A percentile compares a stretch with the other conserved stretches of the same genome.
phyloP scores from a whole-genome alignment of 2,888 invertebrate species.

The Trisateles emortualis region DNA sequence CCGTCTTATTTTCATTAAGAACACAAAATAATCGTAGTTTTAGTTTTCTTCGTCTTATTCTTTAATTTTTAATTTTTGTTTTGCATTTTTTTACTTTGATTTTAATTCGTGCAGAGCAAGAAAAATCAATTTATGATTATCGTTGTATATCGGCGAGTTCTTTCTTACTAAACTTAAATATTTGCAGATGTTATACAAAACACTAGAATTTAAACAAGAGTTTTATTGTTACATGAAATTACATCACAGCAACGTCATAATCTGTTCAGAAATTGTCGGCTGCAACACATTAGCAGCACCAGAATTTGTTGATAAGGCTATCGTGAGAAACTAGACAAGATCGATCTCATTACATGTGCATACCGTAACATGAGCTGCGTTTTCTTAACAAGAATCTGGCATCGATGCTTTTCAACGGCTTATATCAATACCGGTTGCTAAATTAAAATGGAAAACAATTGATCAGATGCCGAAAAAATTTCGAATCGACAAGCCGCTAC shows the following conservation, averaged over 20 bases:
- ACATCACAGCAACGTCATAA: slow-evolving; percentile 5
- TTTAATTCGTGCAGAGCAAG: slow-evolving; percentile 1
- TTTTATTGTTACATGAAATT: not conserved
- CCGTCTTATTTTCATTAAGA: not conserved
- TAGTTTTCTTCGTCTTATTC: not conserved
- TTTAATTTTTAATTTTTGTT: not conserved
- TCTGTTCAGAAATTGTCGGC: not conserved
- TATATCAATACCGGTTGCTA: slow-evolving; percentile 44
- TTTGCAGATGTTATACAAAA: slow-evolving; percentile 1
- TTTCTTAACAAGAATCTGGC: slow-evolving; percentile 29
- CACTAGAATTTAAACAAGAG: not conserved
- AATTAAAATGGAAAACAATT: slow-evolving; percentile 38
- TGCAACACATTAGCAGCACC: not conserved
- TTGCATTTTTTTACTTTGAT: not conserved
- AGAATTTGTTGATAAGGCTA: slow-evolving; percentile 12
- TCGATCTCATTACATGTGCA: slow-evolving; percentile 19
- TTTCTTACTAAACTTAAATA: not conserved
- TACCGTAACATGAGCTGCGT: slow-evolving; percentile 23
- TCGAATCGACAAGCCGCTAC: slow-evolving; percentile 29
- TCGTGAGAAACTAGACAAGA: slow-evolving; percentile 10
- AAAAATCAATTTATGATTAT: not conserved
- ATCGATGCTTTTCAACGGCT: slow-evolving; percentile 26
- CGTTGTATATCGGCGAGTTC: not conserved
- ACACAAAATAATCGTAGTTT: not conserved
- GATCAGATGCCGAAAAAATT: slow-evolving; percentile 37